Evolutionary conservation across 92 coral and sea anemone genomes (phyloP), one percentile per base, ranked within the genome.

Genomic region (Anthopleura xanthogrammica): DNA sequence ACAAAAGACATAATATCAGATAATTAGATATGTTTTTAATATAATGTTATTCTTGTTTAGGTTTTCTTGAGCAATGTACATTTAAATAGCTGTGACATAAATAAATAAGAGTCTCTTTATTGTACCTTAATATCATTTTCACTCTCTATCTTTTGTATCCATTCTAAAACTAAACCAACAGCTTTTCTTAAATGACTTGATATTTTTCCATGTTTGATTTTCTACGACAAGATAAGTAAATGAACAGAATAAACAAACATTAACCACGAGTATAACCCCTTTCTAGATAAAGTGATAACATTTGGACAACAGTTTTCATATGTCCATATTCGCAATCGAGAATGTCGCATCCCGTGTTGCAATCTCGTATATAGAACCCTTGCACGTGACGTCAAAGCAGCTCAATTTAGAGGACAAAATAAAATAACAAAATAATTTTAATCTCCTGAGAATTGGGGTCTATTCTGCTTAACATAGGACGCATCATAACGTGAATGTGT

Each of bases 181-280:
- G 74, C 29, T 13, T 68, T 68, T 68, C 74, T 68, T 68, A 68
- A 68, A 68, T 24, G 74, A 29, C 41, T 68, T 68, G 74, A 68
- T 68, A 23, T 68, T 68, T 68, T 24, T 24, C 6, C 41, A 7
- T 4, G 42, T 7, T 23, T 29, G 16, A 22, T 23, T n/a, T 12
- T 24, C 13, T 68, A 68, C 50, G 50, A 43, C 7, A 43, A 4
- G 50, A 22, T 7, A 12, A 36, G 16, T 23, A 68, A 8, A 29
- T 12, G 40, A 6, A 22, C 12, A 8, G 41, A 12, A 20, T 7
- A n/a, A 12, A 12, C 50, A 7, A 43, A 43, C 50, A 29, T 11
- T 68, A 7, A 24, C 42, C 42, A 42, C 74, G 14, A 24, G 74
- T 24, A 68, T 22, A 68, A 68, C 4, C 74, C 17, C 42, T 12